Evolutionary conservation across 2,888 invertebrate genomes (phyloP).

Genomic region (Acronicta psi): DNA sequence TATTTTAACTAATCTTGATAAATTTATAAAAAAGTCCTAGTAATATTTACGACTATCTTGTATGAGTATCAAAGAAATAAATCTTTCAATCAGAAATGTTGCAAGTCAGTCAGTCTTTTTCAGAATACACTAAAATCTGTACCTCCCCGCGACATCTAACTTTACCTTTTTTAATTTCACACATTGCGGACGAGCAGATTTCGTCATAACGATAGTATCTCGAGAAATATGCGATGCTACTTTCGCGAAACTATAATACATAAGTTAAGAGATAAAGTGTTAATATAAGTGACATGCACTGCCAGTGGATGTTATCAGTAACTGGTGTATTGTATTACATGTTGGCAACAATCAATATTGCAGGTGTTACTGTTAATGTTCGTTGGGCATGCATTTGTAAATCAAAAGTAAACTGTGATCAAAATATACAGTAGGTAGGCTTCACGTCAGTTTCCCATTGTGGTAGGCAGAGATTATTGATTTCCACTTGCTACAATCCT

Average conservation of each 20-base stretch:
- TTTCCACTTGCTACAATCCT: no score
- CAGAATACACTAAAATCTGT: not conserved
- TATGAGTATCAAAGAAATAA: no score
- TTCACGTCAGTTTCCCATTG: no score
- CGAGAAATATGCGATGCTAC: constrained; percentile 40
- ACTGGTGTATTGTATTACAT: constrained; percentile 50
- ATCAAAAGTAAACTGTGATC: constrained; percentile 18
- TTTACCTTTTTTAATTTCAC: constrained; percentile 45
- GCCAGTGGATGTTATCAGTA: constrained; percentile 46
- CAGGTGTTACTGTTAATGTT: constrained; percentile 37
- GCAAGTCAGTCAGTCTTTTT: not conserved
- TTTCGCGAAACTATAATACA: constrained; percentile 52
- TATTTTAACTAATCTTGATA: no score
- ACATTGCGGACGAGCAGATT: constrained; percentile 52
- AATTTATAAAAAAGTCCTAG: no score
- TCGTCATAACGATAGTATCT: constrained; percentile 57
- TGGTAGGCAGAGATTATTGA: no score
- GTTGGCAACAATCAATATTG: constrained; percentile 35
- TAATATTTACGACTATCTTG: no score
- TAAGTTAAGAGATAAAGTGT: constrained; percentile 53
- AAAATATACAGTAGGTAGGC: not conserved
- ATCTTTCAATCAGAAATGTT: no score
- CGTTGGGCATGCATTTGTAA: constrained; percentile 19
- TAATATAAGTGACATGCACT: constrained; percentile 33
- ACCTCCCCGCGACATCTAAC: constrained; percentile 34